A percentile compares a stretch with the other conserved stretches of the same genome.
Conservation (phyloP, 2,797 vertebrate genomes). For the Myotis findleyi region DNA sequence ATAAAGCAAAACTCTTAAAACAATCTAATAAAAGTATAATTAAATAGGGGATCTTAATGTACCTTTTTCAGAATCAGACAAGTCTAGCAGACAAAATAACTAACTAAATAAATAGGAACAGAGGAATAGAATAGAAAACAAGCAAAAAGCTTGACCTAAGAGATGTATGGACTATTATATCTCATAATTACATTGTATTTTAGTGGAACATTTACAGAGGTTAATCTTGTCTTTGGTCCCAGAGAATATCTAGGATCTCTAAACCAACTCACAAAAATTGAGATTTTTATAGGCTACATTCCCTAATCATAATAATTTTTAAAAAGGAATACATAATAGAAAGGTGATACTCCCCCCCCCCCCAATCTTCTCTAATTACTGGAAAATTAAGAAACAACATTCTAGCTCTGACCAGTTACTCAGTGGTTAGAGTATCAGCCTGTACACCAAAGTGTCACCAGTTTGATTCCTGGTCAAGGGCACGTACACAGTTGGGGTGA, state of each 20-base stretch:
- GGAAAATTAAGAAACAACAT: slow-evolving; percentile 46
- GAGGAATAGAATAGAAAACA: background rate
- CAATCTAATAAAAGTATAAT: background rate
- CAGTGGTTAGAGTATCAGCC: no score
- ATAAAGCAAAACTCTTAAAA: background rate
- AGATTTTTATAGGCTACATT: background rate
- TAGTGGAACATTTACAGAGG: background rate
- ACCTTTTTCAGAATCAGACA: background rate
- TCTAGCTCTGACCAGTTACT: background rate
- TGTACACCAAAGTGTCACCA: no score
- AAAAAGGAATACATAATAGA: background rate
- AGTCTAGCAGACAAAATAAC: background rate
- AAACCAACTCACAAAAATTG: background rate
- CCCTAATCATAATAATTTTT: background rate
- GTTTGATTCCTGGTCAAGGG: no score
- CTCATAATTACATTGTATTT: background rate
- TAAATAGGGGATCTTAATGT: background rate
- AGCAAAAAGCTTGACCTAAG: background rate
- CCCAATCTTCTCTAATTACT: background rate
- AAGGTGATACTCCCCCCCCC: background rate
- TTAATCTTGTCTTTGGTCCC: slow-evolving; percentile 5
- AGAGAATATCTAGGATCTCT: background rate
- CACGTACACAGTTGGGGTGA: no score
- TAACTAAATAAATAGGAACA: background rate
- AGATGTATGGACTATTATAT: background rate